A percentile compares a stretch with the other conserved stretches of the same genome.
These are phyloP conservation scores for Tachina lurida DNA, from an alignment of 2,888 invertebrate species.

Conservation along the genomic window DNA sequence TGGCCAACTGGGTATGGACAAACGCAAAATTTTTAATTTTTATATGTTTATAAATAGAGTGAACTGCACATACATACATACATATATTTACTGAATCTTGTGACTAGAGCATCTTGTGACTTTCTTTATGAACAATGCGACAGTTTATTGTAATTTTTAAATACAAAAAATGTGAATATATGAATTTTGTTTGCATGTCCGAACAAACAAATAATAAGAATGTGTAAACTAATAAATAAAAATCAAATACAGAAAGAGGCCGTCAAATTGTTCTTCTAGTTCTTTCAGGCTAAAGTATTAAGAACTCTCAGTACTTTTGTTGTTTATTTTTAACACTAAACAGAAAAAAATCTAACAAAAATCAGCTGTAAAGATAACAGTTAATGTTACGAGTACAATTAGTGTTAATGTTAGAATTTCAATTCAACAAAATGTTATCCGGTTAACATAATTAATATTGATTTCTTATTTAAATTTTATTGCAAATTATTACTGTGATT, in stretches of 20 bases:
- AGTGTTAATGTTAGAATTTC: no score
- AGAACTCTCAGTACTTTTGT: neutral
- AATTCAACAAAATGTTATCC: no score
- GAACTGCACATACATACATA: neutral
- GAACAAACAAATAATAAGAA: conserved; percentile 10
- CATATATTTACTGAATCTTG: conserved; percentile 39
- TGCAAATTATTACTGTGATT: no score
- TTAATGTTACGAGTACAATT: no score
- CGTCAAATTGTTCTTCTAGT: no score
- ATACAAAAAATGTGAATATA: conserved; percentile 9
- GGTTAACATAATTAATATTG: no score
- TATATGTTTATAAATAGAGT: conserved; percentile 2
- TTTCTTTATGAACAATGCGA: conserved; percentile 50
- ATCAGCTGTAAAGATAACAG: no score
- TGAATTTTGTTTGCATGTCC: conserved; percentile 15
- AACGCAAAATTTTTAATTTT: no score
- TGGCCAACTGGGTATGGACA: no score
- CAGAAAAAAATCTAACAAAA: no score
- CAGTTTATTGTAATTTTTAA: conserved; percentile 39
- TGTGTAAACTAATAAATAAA: neutral
- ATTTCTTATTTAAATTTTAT: no score
- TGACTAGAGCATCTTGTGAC: conserved; percentile 58
- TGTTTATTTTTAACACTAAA: neutral
- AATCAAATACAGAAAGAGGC: neutral
- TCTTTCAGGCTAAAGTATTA: neutral